Evolutionary conservation across 2,797 vertebrate genomes (phyloP).

Genomic region (Premnoplex brunnescens): DNA sequence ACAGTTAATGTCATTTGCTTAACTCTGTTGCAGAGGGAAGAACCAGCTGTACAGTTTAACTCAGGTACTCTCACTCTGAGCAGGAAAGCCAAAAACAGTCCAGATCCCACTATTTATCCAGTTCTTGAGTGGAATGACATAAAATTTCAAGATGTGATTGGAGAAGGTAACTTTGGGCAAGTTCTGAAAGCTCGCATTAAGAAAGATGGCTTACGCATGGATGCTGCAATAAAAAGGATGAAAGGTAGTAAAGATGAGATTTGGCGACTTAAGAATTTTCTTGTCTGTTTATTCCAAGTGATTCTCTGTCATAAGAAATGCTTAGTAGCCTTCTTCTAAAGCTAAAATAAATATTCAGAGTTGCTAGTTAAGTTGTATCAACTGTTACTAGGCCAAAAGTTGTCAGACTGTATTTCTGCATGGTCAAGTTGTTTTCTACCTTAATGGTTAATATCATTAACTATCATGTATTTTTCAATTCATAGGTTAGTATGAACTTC

Average conservation of each 20-base stretch:
- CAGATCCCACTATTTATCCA: slow-evolving; percentile 84
- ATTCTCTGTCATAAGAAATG: background rate
- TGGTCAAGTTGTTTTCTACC: background rate
- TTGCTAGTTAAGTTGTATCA: background rate
- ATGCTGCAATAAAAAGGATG: slow-evolving; percentile 90
- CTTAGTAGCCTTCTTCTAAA: background rate
- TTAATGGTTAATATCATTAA: background rate
- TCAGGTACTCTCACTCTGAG: slow-evolving; percentile 83
- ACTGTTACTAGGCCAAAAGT: background rate
- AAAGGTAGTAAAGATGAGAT: slow-evolving; percentile 78
- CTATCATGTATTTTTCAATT: background rate
- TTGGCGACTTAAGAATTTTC: background rate
- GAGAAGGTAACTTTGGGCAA: slow-evolving; percentile 89
- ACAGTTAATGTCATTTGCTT: background rate
- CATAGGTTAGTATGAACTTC: background rate
- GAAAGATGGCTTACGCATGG: slow-evolving; percentile 88
- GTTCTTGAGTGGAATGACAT: slow-evolving; percentile 89
- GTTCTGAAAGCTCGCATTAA: slow-evolving; percentile 89
- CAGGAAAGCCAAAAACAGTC: slow-evolving; percentile 81
- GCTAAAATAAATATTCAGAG: background rate
- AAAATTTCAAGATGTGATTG: slow-evolving; percentile 90
- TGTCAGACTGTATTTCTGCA: background rate
- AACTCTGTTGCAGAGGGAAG: slow-evolving; percentile 80
- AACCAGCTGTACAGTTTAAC: slow-evolving; percentile 88
- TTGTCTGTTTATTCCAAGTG: background rate